Evolutionary conservation across 2,113 vertebrate genomes (phyloP), one percentile per base, ranked within the genome.

Genomic region (Cathartes aura): DNA sequence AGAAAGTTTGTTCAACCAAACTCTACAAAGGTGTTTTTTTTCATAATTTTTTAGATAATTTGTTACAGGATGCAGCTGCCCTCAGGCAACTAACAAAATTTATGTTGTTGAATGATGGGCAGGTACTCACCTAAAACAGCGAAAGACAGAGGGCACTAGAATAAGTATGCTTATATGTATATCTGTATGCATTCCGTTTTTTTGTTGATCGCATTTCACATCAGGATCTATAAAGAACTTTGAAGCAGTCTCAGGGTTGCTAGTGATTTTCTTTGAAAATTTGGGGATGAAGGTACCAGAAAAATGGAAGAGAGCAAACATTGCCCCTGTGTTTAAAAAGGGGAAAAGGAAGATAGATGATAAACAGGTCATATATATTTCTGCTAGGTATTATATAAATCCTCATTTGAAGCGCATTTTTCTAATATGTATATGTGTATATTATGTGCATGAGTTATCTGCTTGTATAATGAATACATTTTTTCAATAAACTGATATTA

Each of bases 111-210:
- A 53, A 42, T 40, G 19, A 23, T 2, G 7, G 22, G 16, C 5
- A 42, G 7, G 20, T 55, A 24, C 1, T 55, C 15, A 48, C 6
- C 5, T 53, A 84, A 92, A 79, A 8, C 2, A 56, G 2, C 15
- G 14, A 20, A 60, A 83, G 8, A 29, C 26, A n/a, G 24, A 67
- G 2, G 30, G 4, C 7, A 38, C 6, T 62, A 45, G 32, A 32
- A 52, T n/a, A 68, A 62, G 3, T 58, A 13, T 21, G 38, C 9
- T 27, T 21, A 6, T 14, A 22, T 24, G 3, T 15, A 47, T 59
- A 34, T 16, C 4, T 0, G 0, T 7, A 11, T 23, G 9, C 7
- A 6, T 64, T 70, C 3, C 42, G 6, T 0, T 23, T 75, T 86
- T 58, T 19, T 45, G 4, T n/a, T 59, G 5, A 11, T 47, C 76